Base-by-base conservation (phyloP, 2,888 invertebrate species). In the Flabesymbios commensalis region DNA sequence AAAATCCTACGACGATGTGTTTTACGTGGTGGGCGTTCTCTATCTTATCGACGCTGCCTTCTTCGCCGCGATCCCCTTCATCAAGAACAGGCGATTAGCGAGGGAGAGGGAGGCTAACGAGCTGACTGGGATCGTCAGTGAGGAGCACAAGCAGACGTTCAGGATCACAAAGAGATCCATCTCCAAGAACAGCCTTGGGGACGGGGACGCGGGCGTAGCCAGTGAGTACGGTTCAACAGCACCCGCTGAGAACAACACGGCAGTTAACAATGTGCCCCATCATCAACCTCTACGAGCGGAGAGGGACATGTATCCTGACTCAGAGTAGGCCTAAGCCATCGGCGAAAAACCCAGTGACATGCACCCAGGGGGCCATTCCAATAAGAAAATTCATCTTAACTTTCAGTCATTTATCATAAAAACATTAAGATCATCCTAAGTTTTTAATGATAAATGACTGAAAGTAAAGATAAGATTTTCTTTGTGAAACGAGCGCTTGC, bases 1-100 rank as follows among this genome's bases (percentile, higher is more conserved):
- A 7, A 52, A 71, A 26, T 67, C 68, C n/a, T 73, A 73, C 51
- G 71, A 72, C 28, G 73, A 74, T 51, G 73, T 73, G 17, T 73
- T 74, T 59, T 69, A 68, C 57, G 70, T 74, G 31, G 68, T 70
- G 14, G 73, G 73, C 3, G 65, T 47, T n/a, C 55, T 73, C 3
- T 73, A 72, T 54, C 53, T 70, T 14, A 26, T 72, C 2, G 68
- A 72, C 42, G 62, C 68, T 17, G 5, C 68, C 14, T 39, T 74
- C 2, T 73, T 74, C 53, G 70, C 49, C 47, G 63, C 62, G 26
- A 73, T 73, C 29, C 65, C 66, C 5, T 29, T 66, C 4, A 53
- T 73, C 33, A 59, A 64, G 57, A 26, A 26, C 0, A 26, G 55
- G 22, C 49, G 67, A 26, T 59, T 55, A 32, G 5, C 31, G 22